phyloP scores from a whole-genome alignment of 2,888 invertebrate species.

The Melieria picta region DNA sequence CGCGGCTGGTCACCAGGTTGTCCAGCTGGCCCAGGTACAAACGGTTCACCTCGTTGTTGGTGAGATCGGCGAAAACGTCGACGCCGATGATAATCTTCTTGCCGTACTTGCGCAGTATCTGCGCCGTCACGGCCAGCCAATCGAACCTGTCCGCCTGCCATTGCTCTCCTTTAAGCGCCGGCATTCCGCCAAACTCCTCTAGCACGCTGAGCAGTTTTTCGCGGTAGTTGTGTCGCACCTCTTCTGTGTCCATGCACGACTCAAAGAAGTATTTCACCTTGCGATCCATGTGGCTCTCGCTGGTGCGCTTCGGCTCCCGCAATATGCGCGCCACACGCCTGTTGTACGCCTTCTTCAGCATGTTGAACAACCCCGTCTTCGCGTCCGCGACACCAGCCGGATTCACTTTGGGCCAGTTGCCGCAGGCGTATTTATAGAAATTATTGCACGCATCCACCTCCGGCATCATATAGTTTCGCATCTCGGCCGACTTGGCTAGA shows the following conservation, averaged over 20 bases:
- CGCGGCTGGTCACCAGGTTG: constrained; percentile 41
- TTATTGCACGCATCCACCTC: constrained; percentile 54
- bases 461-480: constrained; percentile 50
- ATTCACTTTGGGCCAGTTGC: constrained; percentile 53
- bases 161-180: constrained; percentile 51
- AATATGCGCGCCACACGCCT: constrained; percentile 51
- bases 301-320: constrained; percentile 43
- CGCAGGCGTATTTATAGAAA: constrained; percentile 60
- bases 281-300: constrained; percentile 52
- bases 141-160: constrained; percentile 57
- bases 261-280: constrained; percentile 61
- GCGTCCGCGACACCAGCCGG: constrained; percentile 43
- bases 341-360: constrained; percentile 50
- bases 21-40: constrained; percentile 53
- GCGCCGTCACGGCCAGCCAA: constrained; percentile 53
- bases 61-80: constrained; percentile 50
- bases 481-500: constrained; percentile 55
- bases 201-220: constrained; percentile 47
- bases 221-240: constrained; percentile 39
- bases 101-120: constrained; percentile 54
- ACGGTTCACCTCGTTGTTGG: constrained; percentile 52
- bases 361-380: constrained; percentile 45
- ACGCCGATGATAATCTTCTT: constrained; percentile 54
- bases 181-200: constrained; percentile 60
- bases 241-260: constrained; percentile 52